These are phyloP conservation scores for Tragelaphus eurycerus DNA, from an alignment of 2,797 vertebrate species.

Conservation along the genomic window DNA sequence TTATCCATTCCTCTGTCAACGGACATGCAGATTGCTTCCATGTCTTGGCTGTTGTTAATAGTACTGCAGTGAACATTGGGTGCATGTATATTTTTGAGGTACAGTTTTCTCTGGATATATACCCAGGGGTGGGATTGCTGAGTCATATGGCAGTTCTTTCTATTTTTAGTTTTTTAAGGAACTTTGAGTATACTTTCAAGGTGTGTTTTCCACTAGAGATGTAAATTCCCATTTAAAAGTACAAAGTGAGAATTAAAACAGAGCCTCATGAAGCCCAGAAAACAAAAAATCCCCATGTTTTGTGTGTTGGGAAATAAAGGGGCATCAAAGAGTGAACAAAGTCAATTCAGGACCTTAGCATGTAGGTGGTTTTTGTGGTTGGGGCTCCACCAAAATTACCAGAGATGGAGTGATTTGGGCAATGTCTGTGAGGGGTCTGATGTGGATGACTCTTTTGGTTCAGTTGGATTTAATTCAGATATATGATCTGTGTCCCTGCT, in stretches of 20 bases:
- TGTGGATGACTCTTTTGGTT: background rate
- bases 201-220: background rate
- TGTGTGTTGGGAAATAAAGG: background rate
- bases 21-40: background rate
- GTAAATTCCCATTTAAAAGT: background rate
- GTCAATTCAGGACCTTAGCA: background rate
- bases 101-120: background rate
- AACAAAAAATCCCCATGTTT: background rate
- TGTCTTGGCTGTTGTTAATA: background rate
- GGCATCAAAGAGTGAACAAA: background rate
- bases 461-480: background rate
- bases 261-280: background rate
- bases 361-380: background rate
- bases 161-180: background rate
- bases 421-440: background rate
- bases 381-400: background rate
- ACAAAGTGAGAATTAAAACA: background rate
- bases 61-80: background rate
- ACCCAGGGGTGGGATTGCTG: background rate
- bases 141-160: background rate
- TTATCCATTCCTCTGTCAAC: background rate
- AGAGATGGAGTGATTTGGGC: background rate
- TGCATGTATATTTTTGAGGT: background rate
- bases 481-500: fast-evolving
- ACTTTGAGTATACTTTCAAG: background rate